Base-by-base conservation (phyloP, 1,140 invertebrate genomes). In the Dreissena polymorpha region DNA sequence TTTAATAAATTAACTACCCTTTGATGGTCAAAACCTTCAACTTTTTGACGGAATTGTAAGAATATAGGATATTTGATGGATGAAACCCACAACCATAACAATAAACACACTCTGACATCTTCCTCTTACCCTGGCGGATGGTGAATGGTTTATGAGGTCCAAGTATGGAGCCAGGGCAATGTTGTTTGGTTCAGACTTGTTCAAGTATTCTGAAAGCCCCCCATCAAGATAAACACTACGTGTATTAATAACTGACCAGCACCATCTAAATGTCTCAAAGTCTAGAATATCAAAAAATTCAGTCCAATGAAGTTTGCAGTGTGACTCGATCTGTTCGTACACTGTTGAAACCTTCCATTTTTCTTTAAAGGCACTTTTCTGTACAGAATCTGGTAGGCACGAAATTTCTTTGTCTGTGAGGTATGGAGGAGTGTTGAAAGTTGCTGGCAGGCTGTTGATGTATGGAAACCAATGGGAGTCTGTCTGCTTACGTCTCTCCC, bases 101-200 rank as follows among this genome's bases (percentile, higher is more conserved):
- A 39, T 39, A 39, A 8, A 8, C 39, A 39, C 2, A 39, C 8
- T 39, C 21, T 29, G 27, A 68, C 1, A 14, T 68, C 57, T 51
- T 27, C 6, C 29, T 65, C 84, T 86, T 86, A 92, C 92, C 85
- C 92, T 91, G 55, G 95, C 94, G 49, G 81, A 79, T 79, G 93
- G 89, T 16, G 94, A 94, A 91, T 97, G 96, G 94, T 97, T 97
- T 73, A 97, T 94, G 80, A 97, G 93, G 92, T 97, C 97, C 25
- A 97, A 90, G 86, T 95, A 96, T 3, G 97, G 97, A 64, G 95
- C 96, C 21, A 97, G 90, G 10, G 96, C 96, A 87, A 93, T 87
- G 57, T 95, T 92, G 89, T 95, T 94, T 91, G 85, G 94, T 74
- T 75, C 82, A 69, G 70, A 85, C 23, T n/a, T 25, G 63, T 23